Base-by-base conservation (phyloP, 2,113 vertebrate genomes). In the Acrocephalus kingi region DNA sequence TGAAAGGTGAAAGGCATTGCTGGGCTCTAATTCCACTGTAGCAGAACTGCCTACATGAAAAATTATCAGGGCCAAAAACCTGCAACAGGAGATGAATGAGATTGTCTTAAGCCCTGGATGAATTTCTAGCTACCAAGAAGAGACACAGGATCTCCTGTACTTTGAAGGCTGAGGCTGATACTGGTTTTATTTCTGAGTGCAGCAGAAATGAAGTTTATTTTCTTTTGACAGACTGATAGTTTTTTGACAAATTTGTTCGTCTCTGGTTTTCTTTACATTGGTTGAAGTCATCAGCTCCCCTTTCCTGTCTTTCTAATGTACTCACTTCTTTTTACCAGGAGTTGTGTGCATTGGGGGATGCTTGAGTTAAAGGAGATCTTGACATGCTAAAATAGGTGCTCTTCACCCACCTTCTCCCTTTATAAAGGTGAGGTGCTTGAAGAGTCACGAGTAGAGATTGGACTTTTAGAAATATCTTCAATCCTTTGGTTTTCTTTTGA, bases 51-150 rank as follows among this genome's bases (percentile, higher is more conserved):
- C 74, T 76, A 58, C 62, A 9, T 54, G 67, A 89, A 80, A 87
- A 89, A 76, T 83, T 45, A 9, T 35, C 58, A 21, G 35, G 51
- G n/a, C 74, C 46, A 66, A 41, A 76, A 94, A 61, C 35, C 76
- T 92, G 17, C 7, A 2, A 41, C 0, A 1, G 45, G 45, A 94
- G 76, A 92, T n/a, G 67, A 74, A 96, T 74, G 59, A 95, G 73
- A 22, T 69, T 48, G 33, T 74, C 72, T 69, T 76, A 83, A 2
- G 1, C 58, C 78, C 93, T 84, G 63, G 75, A 77, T 49, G 39
- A 76, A 73, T 96, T 94, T 96, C 88, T 63, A 96, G 82, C 80
- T 94, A 94, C 85, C 56, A 37, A 67, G 71, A 88, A 88, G 87
- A 93, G 67, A 85, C 23, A 13, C 39, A 8, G 28, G 30, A 80